Conservation (phyloP, 1,140 invertebrate genomes). For the Scaptomyza graminum region DNA sequence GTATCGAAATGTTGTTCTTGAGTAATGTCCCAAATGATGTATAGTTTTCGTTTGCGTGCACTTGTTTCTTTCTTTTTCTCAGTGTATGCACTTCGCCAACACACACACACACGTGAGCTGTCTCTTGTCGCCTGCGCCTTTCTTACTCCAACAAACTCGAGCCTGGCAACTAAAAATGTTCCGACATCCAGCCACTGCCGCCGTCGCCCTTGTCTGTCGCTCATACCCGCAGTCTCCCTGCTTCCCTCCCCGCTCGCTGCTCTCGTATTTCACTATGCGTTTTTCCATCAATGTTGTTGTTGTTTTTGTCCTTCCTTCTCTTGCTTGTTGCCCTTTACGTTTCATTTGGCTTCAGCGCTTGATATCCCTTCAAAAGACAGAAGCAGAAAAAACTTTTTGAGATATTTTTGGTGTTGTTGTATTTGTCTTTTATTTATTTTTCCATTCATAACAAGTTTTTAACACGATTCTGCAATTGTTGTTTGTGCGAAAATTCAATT, state of each 20-base stretch:
- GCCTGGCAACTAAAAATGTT: slow-evolving; percentile 51
- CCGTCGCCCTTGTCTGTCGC: slow-evolving; percentile 57
- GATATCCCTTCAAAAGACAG: slow-evolving; percentile 9
- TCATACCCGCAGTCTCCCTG: no score
- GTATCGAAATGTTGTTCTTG: no score
- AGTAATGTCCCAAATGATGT: no score
- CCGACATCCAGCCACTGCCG: slow-evolving; percentile 64
- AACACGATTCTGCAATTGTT: not conserved
- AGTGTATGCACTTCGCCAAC: slow-evolving; percentile 4
- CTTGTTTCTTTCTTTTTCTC: not conserved
- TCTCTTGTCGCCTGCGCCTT: not conserved
- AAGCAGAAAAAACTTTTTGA: not conserved
- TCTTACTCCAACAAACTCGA: slow-evolving; percentile 13
- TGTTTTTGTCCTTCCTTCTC: slow-evolving; percentile 46
- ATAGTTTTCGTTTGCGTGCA: not conserved
- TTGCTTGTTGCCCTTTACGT: slow-evolving; percentile 64
- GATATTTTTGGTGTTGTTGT: not conserved
- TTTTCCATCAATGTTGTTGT: slow-evolving; percentile 41
- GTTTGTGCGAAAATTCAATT: slow-evolving; percentile 1
- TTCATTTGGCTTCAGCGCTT: slow-evolving; percentile 47
- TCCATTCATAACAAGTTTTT: no score
- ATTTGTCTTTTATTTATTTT: no score
- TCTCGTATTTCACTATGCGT: slow-evolving; percentile 36
- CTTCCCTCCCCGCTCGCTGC: slow-evolving; percentile 13
- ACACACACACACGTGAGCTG: no score